A percentile compares a stretch with the other conserved stretches of the same genome.
Evolutionary conservation across 2,888 invertebrate species (phyloP).

Genomic region (Philopedon plagiatum): DNA sequence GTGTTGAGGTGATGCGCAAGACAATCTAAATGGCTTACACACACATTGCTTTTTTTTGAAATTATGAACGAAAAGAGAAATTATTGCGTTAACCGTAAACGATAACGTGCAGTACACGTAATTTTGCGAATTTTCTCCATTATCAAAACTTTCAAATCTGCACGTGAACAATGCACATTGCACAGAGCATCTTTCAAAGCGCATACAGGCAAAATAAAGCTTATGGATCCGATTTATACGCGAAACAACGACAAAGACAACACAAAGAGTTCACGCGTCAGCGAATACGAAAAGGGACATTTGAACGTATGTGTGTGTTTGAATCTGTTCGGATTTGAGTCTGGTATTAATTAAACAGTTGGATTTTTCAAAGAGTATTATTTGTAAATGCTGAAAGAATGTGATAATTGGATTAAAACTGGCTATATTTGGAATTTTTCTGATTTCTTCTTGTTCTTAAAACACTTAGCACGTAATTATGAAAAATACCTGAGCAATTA

Average conservation of each 20-base stretch:
- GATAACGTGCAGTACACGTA: neutral
- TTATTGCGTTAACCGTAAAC: too few species aligned
- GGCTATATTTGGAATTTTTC: too few species aligned
- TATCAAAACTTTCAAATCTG: slow-evolving; percentile 42
- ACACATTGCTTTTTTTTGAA: too few species aligned
- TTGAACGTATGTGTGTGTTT: slow-evolving; percentile 26
- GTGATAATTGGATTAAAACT: neutral
- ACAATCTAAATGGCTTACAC: too few species aligned
- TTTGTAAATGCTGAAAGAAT: neutral
- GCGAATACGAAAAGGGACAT: slow-evolving; percentile 52
- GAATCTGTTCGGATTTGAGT: slow-evolving; percentile 9
- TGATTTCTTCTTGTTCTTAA: too few species aligned
- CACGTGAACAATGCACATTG: slow-evolving; percentile 47
- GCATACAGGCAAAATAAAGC: slow-evolving; percentile 49
- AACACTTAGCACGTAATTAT: too few species aligned
- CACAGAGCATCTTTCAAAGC: slow-evolving; percentile 48
- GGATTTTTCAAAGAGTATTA: neutral
- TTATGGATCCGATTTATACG: slow-evolving; percentile 54
- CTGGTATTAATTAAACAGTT: neutral
- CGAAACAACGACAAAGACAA: slow-evolving; percentile 53
- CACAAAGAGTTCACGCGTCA: slow-evolving; percentile 57
- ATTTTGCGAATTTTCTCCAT: slow-evolving; percentile 30
- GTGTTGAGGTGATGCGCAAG: too few species aligned
- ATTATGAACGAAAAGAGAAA: too few species aligned
- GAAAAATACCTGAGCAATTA: too few species aligned